A percentile compares a stretch with the other conserved stretches of the same genome.
These are phyloP conservation scores for Elgaria multicarinata DNA, from an alignment of 2,113 vertebrate species.

Conservation along the genomic window DNA sequence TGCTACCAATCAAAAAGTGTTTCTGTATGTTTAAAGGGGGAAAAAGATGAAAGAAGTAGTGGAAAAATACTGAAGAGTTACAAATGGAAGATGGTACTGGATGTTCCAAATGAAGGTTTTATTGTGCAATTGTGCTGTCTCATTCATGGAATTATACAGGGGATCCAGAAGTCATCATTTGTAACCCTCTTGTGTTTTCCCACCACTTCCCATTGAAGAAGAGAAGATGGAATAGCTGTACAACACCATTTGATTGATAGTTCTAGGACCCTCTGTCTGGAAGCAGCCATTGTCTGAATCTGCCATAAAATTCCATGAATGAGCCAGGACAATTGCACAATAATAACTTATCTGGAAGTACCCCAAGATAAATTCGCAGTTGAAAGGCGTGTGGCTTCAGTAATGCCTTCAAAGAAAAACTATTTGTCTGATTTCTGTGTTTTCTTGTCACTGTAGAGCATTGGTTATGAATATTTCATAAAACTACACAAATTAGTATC, in stretches of 20 bases:
- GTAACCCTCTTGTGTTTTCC: no score
- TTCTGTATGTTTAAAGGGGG: no score
- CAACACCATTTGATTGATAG: no score
- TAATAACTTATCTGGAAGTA: neutral
- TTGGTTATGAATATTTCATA: neutral
- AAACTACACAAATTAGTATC: neutral
- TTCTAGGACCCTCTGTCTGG: neutral
- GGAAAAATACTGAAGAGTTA: no score
- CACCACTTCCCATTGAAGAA: no score
- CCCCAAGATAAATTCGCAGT: neutral
- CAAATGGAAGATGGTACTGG: no score
- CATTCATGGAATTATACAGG: no score
- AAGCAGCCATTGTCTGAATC: neutral
- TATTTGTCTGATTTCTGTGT: neutral
- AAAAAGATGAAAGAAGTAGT: neutral
- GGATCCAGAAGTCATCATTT: no score
- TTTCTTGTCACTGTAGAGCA: neutral
- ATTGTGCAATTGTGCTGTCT: no score
- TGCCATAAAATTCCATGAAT: neutral
- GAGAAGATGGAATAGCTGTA: no score
- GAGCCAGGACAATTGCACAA: neutral
- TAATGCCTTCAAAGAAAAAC: neutral
- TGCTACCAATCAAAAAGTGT: neutral
- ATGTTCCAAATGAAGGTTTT: no score
- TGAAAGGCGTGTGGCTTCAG: neutral